Evolutionary conservation across 2,113 vertebrate species (phyloP).

Genomic region (Tor tambroides): DNA sequence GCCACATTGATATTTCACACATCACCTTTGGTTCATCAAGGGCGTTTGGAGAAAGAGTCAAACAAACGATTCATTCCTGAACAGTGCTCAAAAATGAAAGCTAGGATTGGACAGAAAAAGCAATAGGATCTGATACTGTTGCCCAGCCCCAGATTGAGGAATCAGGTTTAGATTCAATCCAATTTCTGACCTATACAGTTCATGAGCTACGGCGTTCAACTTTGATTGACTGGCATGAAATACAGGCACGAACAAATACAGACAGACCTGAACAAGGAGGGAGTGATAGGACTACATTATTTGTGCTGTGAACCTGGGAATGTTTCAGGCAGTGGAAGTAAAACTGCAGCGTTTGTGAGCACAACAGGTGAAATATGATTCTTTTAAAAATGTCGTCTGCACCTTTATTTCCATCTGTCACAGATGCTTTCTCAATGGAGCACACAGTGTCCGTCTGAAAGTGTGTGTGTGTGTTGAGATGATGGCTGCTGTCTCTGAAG

Average conservation of each 20-base stretch:
- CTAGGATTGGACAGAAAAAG: not conserved
- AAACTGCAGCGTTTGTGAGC: not conserved
- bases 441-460: not conserved
- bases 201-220: not conserved
- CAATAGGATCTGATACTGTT: not conserved
- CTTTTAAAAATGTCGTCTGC: not conserved
- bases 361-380: not conserved
- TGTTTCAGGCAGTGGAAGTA: not conserved
- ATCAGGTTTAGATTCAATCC: not conserved
- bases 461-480: conserved; percentile 1
- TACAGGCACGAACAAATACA: not conserved
- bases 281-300: not conserved
- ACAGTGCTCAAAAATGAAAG: too few species aligned
- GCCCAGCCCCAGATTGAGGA: not conserved
- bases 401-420: conserved; percentile 4
- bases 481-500: conserved; percentile 13
- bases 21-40: conserved; percentile 25
- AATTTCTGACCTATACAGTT: not conserved
- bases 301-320: not conserved
- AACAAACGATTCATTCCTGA: not conserved
- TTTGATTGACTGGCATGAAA: not conserved
- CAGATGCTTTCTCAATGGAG: not conserved
- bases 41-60: not conserved
- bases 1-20: not conserved
- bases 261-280: not conserved